Conservation (phyloP, 2,113 vertebrate species). For the Ursus arctos region DNA sequence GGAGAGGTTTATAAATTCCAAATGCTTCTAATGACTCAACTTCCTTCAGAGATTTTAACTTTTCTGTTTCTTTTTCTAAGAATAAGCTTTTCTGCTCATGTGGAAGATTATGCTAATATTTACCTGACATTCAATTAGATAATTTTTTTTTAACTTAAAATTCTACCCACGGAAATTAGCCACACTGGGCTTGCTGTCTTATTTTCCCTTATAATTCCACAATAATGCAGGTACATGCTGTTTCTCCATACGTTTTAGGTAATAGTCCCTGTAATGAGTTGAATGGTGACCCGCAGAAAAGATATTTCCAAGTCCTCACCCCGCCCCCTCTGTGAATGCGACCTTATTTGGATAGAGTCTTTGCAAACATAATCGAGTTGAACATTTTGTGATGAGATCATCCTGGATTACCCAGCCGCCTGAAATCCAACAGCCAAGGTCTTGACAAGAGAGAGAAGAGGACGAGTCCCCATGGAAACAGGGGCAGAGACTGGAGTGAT, state of each 20-base stretch:
- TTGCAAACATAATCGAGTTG: neutral
- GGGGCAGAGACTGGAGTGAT: neutral
- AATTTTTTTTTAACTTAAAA: neutral
- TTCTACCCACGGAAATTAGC: neutral
- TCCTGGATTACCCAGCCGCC: neutral
- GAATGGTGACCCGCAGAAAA: neutral
- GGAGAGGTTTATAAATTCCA: neutral
- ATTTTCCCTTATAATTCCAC: neutral
- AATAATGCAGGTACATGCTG: constrained; percentile 27
- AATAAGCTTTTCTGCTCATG: neutral
- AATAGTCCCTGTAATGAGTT: neutral
- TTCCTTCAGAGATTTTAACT: neutral
- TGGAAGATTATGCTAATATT: neutral
- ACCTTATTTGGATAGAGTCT: neutral
- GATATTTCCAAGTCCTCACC: neutral
- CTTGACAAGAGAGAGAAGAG: neutral
- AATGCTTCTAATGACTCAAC: neutral
- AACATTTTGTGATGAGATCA: neutral
- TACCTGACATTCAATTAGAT: neutral
- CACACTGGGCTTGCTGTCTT: neutral
- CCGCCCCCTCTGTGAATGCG: no score
- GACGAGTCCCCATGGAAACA: no score
- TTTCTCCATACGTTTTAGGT: constrained; percentile 34
- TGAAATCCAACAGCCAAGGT: neutral
- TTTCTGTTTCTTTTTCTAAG: neutral